Evolutionary conservation across 2,113 vertebrate species (phyloP), one percentile per base, ranked within the genome.

Genomic region (Notothenia coriiceps): DNA sequence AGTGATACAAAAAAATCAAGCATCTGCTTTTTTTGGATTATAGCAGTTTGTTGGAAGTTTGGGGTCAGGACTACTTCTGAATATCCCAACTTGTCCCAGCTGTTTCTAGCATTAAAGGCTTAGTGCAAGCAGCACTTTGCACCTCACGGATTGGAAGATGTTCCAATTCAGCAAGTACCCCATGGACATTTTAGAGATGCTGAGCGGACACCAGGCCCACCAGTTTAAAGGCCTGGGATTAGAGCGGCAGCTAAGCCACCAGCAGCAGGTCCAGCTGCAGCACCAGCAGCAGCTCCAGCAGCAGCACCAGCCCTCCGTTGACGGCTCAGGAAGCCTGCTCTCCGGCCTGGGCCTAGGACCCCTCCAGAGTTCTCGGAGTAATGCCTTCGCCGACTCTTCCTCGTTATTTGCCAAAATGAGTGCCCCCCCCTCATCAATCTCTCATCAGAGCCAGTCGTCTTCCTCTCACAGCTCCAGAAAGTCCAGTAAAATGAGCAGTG

Each of bases 171-270:
- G 95, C 90, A 96, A 95, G 83, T 96, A 95, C 91, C 94, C 95
- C 50, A 95, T 96, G 95, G 95, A 96, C 95, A 95, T 96, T 89
- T 81, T 96, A 70, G 95, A 96, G 79, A 95, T 96, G 95, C 94
- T 96, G 9, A 96, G 95, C 80, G 95, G 95, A 73, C 95, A 96
- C 91, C 95, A 96, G 81, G 94, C 94, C 69, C 95, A 96, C 86
- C 95, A 95, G 80, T 96, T 96, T 88, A 96, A 96, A 80, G 95
- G 95, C 55, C 94, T 95, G 14, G 95, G 95, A 9, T 63, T 96
- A 25, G 95, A 96, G 15, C 89, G 95, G 6, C 95, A 95, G 12
- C 86, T 95, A 70, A 95, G 94, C 81, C 95, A 95, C 92, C 95
- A 96, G 65, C 95, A 95, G 85, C 95, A 95, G 17, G 94, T 94